A percentile compares a stretch with the other conserved stretches of the same genome.
These are phyloP conservation scores for Margarornis squamiger DNA, from an alignment of 2,797 vertebrate species.

Conservation along the genomic window DNA sequence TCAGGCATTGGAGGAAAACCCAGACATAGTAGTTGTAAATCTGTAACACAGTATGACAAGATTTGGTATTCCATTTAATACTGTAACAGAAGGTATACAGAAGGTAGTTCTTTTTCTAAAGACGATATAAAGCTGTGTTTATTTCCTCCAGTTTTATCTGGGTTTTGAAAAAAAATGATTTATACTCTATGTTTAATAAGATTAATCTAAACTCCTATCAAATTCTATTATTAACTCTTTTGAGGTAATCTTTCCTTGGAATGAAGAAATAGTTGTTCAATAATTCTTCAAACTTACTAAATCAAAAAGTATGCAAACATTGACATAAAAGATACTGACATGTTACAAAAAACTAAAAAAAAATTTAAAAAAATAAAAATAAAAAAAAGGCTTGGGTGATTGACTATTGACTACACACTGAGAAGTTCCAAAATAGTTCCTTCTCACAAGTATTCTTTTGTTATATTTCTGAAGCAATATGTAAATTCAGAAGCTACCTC, in stretches of 20 bases:
- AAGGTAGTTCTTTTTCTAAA: not conserved
- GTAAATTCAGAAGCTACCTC: not conserved
- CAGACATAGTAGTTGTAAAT: not conserved
- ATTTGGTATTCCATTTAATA: not conserved
- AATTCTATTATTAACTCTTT: not conserved
- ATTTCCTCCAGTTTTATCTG: not conserved
- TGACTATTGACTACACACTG: not conserved
- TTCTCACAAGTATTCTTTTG: not conserved
- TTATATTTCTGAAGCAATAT: not conserved
- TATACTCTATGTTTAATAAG: not conserved
- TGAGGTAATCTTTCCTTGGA: not conserved
- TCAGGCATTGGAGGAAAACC: not conserved
- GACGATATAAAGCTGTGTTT: not conserved
- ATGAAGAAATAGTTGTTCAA: not conserved
- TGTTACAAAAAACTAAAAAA: accelerated
- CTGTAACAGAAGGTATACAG: not conserved
- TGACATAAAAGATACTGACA: not conserved
- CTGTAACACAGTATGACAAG: not conserved
- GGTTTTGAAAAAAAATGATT: accelerated
- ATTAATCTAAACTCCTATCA: not conserved
- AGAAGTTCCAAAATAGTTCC: not conserved
- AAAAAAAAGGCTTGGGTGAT: not conserved
- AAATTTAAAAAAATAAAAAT: too few species aligned
- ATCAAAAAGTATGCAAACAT: not conserved
- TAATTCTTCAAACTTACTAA: not conserved